Base-by-base conservation (phyloP, 2,113 vertebrate species). In the Mus pahari region DNA sequence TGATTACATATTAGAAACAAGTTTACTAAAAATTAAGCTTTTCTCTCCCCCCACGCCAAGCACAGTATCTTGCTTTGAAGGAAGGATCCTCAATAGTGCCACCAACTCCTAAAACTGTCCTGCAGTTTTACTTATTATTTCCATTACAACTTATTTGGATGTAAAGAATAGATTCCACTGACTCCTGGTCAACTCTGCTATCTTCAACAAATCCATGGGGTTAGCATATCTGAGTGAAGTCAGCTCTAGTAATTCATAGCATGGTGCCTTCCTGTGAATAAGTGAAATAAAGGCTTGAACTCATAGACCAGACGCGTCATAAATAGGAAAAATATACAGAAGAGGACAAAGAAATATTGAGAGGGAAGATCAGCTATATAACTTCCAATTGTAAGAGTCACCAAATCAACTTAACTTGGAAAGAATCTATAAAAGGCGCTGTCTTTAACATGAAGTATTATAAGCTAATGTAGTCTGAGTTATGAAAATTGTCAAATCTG, bases 61-160 rank as follows among this genome's bases (percentile, higher is more conserved):
- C 50, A 91, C 24, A 8, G 42, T 87, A 90, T 88, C 60, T 89
- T 92, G 33, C 73, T 93, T 94, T 86, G 75, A 93, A 91, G 55
- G n/a, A 95, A 66, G 13, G 9, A 9, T 94, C 73, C 17, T 5
- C 20, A 74, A n/a, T 28, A 60, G 26, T 94, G 62, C 19, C 60
- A 93, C 19, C 45, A 84, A 88, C 9, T 95, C 14, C 84, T 96
- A 97, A 97, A 86, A 97, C 96, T 96, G 97, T 64, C 96, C 96
- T 42, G 96, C 97, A 97, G 97, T 92, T 96, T 97, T 86, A 64
- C n/a, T 94, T 42, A 24, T 71, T 70, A 75, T n/a, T 79, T 97
- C 83, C 26, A 73, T 70, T 89, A 78, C 20, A 95, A 42, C 86
- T 81, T 87, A 79, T n/a, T 84, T 96, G 28, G 55, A 89, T 82